These are phyloP conservation scores for Pardalotus punctatus DNA, from an alignment of 2,113 vertebrate species.

Conservation along the genomic window DNA sequence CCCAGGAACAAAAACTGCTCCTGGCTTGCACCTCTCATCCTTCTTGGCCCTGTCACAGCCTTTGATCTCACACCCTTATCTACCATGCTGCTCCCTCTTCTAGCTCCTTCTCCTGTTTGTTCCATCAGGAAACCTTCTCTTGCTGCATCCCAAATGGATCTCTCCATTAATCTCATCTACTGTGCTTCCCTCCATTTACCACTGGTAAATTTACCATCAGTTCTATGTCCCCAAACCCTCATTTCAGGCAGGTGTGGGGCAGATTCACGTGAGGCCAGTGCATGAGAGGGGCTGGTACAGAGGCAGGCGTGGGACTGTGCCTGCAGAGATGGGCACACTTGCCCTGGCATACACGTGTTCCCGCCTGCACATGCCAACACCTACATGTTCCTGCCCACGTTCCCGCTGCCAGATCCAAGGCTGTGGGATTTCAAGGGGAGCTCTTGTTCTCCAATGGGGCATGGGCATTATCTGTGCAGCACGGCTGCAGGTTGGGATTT, in stretches of 20 bases:
- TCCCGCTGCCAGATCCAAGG: neutral
- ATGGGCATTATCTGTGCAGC: rapidly evolving
- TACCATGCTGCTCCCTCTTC: neutral
- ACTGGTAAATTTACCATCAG: neutral
- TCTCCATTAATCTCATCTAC: neutral
- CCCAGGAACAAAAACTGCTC: neutral
- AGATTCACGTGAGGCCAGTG: neutral
- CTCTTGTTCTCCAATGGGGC: neutral
- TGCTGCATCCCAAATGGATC: rapidly evolving
- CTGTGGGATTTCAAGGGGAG: neutral
- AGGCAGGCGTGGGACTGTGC: neutral
- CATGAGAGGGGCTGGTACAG: neutral
- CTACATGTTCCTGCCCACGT: neutral
- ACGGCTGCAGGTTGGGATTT: neutral
- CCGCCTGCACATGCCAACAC: slow-evolving; percentile 32
- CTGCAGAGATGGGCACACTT: neutral
- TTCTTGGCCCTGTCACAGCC: neutral
- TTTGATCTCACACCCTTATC: neutral
- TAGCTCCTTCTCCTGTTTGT: neutral
- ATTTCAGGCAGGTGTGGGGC: neutral
- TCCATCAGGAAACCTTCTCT: neutral
- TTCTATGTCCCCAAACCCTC: neutral
- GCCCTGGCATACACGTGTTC: slow-evolving; percentile 8
- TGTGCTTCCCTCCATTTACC: neutral
- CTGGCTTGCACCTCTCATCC: neutral